Percentiles rank a stretch among this genome's conserved stretches.
Evolutionary conservation across 2,797 vertebrate species (phyloP).

Genomic region (Helostoma temminkii): DNA sequence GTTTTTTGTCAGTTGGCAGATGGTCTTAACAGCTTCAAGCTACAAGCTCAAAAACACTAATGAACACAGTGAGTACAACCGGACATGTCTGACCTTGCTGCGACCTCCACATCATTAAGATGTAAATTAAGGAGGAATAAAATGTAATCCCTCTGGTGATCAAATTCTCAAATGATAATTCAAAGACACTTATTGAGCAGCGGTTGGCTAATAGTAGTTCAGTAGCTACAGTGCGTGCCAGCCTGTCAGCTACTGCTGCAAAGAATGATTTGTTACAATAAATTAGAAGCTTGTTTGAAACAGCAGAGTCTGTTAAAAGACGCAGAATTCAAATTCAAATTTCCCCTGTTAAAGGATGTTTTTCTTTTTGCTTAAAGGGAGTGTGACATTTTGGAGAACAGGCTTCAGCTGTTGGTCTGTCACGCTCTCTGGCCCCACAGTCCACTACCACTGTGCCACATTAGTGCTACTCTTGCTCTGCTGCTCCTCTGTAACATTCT

Average conservation of each 20-base stretch:
- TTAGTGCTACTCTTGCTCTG: too few relatives aligned
- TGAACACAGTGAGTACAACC: constrained; percentile 52
- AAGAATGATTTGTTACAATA: not conserved
- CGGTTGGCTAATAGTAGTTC: not conserved
- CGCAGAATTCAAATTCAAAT: not conserved
- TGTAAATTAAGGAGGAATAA: constrained; percentile 9
- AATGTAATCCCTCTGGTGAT: constrained; percentile 33
- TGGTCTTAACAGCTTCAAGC: constrained; percentile 47
- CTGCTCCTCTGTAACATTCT: too few relatives aligned
- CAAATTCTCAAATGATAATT: constrained; percentile 23
- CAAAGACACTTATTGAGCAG: not conserved
- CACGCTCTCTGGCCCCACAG: too few relatives aligned
- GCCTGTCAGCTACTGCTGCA: not conserved
- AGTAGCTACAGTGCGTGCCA: not conserved
- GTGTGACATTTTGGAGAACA: not conserved
- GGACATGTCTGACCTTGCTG: constrained; percentile 41
- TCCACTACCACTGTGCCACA: too few relatives aligned
- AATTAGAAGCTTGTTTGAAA: constrained; percentile 4
- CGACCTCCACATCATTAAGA: constrained; percentile 33
- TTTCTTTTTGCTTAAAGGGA: not conserved
- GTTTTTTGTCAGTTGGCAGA: constrained; percentile 49
- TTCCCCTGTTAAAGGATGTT: not conserved
- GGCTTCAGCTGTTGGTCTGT: not conserved
- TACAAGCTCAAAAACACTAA: constrained; percentile 49
- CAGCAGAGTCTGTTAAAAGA: not conserved